A percentile compares a stretch with the other conserved stretches of the same genome.
Conservation (phyloP, 2,888 invertebrate genomes). For the Cacoxenus indagator region DNA sequence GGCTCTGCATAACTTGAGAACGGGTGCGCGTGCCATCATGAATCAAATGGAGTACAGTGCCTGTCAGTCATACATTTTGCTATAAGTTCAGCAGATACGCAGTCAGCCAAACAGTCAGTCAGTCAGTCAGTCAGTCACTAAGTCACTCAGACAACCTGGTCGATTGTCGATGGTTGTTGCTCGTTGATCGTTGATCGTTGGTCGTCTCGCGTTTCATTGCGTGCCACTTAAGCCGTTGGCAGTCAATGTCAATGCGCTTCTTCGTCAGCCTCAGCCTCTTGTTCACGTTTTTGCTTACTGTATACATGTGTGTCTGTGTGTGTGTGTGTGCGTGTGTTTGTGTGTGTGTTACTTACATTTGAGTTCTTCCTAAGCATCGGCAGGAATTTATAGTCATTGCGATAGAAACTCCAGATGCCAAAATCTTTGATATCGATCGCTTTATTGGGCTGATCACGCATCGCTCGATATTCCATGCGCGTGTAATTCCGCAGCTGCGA, state of each 20-base stretch:
- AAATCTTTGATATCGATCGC: constrained; percentile 51
- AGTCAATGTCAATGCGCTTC: neutral
- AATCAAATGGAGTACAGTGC: neutral
- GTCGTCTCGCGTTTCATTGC: neutral
- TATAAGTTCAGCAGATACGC: neutral
- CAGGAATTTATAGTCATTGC: constrained; percentile 61
- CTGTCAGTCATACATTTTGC: neutral
- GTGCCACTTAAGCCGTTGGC: constrained; percentile 11
- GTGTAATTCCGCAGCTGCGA: constrained; percentile 41
- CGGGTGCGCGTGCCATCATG: neutral
- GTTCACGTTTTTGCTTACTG: neutral
- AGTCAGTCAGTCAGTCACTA: neutral
- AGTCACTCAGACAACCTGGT: neutral
- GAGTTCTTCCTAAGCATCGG: constrained; percentile 52
- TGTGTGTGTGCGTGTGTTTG: neutral
- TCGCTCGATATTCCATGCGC: constrained; percentile 35
- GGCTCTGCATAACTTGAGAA: neutral
- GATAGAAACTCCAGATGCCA: constrained; percentile 44
- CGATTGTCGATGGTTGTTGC: neutral
- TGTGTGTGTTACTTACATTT: constrained; percentile 51
- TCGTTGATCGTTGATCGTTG: neutral
- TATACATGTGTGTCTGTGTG: neutral
- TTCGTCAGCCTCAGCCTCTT: neutral
- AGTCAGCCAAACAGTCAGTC: neutral
- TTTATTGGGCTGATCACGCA: constrained; percentile 22